phyloP scores from a whole-genome alignment of 2,888 invertebrate species.

The Ectobius pallidus region DNA sequence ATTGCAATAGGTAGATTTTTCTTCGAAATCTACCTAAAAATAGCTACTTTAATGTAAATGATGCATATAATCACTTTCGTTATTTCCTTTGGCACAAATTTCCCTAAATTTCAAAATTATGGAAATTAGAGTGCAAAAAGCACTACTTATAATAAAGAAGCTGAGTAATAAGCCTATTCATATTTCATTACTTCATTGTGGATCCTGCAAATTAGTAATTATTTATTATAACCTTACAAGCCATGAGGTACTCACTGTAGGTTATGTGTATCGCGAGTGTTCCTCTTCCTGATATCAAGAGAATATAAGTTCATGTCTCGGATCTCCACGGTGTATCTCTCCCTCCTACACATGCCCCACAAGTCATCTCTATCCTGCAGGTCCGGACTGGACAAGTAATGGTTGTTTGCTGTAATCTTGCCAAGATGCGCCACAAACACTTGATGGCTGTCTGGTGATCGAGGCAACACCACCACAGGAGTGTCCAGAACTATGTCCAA shows the following conservation, averaged over 20 bases:
- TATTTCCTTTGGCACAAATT: too few relatives aligned
- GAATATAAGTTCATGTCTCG: constrained; percentile 89
- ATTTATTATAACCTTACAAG: too few relatives aligned
- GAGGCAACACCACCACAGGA: constrained; percentile 88
- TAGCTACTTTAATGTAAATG: too few relatives aligned
- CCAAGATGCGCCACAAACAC: constrained; percentile 93
- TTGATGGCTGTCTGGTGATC: constrained; percentile 75
- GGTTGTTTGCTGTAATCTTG: constrained; percentile 69
- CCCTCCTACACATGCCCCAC: constrained; percentile 30
- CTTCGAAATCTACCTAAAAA: too few relatives aligned
- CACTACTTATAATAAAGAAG: too few relatives aligned
- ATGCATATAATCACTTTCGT: too few relatives aligned
- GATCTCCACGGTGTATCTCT: constrained; percentile 53
- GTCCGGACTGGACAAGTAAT: constrained; percentile 5
- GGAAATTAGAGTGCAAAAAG: too few relatives aligned
- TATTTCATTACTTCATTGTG: too few relatives aligned
- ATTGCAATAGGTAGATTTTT: too few relatives aligned
- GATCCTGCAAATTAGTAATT: too few relatives aligned
- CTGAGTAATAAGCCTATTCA: too few relatives aligned
- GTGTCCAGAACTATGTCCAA: constrained; percentile 85
- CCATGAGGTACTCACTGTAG: background rate
- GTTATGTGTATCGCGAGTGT: background rate
- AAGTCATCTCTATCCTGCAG: constrained; percentile 25
- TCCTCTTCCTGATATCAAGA: constrained; percentile 62
- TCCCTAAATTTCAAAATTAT: too few relatives aligned